Evolutionary conservation across 2,888 invertebrate genomes (phyloP), one percentile per base, ranked within the genome.

Genomic region (Mellilla xanthometata): DNA sequence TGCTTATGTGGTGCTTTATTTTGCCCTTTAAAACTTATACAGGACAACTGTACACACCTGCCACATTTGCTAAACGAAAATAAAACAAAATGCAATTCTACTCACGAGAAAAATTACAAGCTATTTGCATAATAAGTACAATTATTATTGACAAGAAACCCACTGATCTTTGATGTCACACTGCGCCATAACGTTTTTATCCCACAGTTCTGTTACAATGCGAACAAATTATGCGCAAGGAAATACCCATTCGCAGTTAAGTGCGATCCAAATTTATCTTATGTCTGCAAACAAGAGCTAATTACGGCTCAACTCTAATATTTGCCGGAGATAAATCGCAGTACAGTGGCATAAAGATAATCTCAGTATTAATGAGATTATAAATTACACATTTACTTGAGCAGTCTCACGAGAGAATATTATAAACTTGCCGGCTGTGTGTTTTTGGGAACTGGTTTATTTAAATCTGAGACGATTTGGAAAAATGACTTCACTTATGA

Each of bases 251-350:
- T 72, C 56, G 61, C 67, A 64, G 64, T 58, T 67, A 67, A 59
- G 61, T 63, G 65, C 67, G 64, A 67, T 70, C 74, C 66, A 72
- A 78, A 79, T 74, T 81, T 80, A 80, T 79, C 82, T 80, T 46
- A 58, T 56, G 57, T 66, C 62, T 58, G 68, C 76, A 84, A 81
- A 86, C 81, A 84, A 69, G 70, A 65, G 76, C 66, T 72, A 75
- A 79, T 78, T 81, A 80, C 69, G 70, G 81, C 77, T 76, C 75
- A 73, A 73, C 71, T 78, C 71, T 73, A 84, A 83, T 85, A 82
- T 88, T 87, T 82, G 70, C 68, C 49, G 40, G 60, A 83, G 87
- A 86, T 87, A 84, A 81, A 75, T 76, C 75, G 68, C 72, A 68
- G 68, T 56, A 71, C 77, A 68, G 78, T 73, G 73, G 81, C 75